Evolutionary conservation across 2,888 invertebrate genomes (phyloP), one percentile per base, ranked within the genome.

Genomic region (Drosophila fungiperda): DNA sequence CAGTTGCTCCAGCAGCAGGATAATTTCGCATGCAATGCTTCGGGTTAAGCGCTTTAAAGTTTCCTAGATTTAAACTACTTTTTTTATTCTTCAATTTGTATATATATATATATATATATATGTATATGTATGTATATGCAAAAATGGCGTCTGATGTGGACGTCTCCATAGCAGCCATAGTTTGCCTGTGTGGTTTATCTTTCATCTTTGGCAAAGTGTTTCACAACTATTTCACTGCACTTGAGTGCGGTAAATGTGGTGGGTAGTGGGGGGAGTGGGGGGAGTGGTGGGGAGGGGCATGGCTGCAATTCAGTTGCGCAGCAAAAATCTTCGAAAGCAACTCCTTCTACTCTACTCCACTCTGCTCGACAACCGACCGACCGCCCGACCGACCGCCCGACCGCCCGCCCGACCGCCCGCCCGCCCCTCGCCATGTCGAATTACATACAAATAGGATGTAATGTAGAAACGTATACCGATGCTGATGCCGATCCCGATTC

Each of bases 191-290:
- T 77, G 78, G 82, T 83, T 90, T 90, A 87, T 87, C 87, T 90
- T 89, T 90, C 89, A 90, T 87, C 89, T 87, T 87, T 87, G 87
- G 87, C 87, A 87, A 87, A 87, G 90, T 90, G 87, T 89, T 87
- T 82, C 82, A 88, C 87, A 85, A 87, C 89, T 88, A 89, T 90
- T 90, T 83, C 82, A 82, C 75, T 81, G 87, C 87, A 89, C 89
- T 85, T 87, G 82, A 87, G 73, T 75, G 78, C 59, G 84, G 62
- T 65, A 32, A 32, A 55, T 32, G 40, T 49, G 26, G 42, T 9
- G 8, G 53, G 5, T 8, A 7, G 12, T 7, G 3, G 7, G 2
- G 7, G 7, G n/a, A 6, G 29, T 7, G 35, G 15, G 36, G 1
- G 20, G 12, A n/a, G 45, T 15, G 57, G 50, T 1, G 52, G 33